These are phyloP conservation scores for Aphaenogaster rudis DNA, from an alignment of 1,140 invertebrate genomes.

Conservation along the genomic window DNA sequence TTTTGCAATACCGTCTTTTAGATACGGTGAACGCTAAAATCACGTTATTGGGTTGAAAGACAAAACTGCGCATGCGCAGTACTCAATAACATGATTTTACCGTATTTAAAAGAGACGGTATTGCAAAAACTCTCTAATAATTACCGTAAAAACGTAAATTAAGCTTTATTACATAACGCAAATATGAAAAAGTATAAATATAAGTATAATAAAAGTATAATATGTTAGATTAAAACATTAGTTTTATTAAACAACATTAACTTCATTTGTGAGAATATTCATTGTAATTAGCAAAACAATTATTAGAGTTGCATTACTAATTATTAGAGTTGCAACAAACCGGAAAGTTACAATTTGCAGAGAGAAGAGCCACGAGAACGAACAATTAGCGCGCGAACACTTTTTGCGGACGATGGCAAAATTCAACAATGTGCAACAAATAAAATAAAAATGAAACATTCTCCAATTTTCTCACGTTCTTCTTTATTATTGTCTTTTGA, in stretches of 20 bases:
- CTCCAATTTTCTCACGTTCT: neutral
- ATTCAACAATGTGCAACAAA: neutral
- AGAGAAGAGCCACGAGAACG: neutral
- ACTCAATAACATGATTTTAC: no score
- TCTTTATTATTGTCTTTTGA: neutral
- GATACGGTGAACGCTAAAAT: no score
- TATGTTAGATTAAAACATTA: neutral
- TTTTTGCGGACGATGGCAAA: neutral
- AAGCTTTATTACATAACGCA: neutral
- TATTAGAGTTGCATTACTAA: neutral
- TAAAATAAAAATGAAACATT: neutral
- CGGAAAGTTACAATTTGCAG: neutral
- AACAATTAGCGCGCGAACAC: neutral
- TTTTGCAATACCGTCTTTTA: no score
- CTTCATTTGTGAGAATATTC: neutral
- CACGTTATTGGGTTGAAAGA: no score
- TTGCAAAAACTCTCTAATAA: neutral
- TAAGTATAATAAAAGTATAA: no score
- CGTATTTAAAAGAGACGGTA: no score
- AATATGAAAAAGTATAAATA: constrained; percentile 2
- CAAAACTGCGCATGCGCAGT: no score
- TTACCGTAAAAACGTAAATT: neutral
- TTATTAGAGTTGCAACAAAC: neutral
- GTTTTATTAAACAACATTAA: neutral
- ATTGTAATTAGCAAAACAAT: neutral